Conservation (phyloP, 2,113 vertebrate species). For the Uria lomvia region DNA sequence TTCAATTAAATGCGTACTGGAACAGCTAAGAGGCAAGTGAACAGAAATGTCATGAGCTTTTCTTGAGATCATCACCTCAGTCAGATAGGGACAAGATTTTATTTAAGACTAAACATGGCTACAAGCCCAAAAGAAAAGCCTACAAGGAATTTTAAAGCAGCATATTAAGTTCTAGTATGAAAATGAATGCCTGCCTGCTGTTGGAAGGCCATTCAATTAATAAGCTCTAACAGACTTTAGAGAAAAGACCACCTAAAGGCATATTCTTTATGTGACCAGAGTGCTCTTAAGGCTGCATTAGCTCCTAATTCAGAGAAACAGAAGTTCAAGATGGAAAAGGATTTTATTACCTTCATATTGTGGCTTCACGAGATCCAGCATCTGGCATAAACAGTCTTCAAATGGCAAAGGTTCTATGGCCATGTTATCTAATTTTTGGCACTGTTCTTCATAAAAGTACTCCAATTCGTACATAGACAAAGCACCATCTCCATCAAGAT, state of each 20-base stretch:
- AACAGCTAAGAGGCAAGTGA: background rate
- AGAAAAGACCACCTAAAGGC: background rate
- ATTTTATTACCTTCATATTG: constrained; percentile 77
- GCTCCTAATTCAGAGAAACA: background rate
- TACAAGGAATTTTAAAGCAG: background rate
- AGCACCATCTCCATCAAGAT: constrained; percentile 91
- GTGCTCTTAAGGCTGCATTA: background rate
- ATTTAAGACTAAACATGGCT: background rate
- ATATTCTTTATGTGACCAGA: background rate
- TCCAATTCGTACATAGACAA: constrained; percentile 94
- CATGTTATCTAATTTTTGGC: constrained; percentile 87
- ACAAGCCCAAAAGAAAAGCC: background rate
- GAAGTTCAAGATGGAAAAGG: background rate
- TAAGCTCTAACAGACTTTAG: background rate
- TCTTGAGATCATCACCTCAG: background rate
- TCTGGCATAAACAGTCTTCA: constrained; percentile 94
- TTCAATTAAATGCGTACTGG: background rate
- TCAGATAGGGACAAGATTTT: background rate
- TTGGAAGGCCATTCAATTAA: background rate
- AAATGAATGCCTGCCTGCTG: background rate
- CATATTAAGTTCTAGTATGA: background rate
- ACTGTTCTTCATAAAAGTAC: constrained; percentile 94
- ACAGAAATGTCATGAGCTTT: background rate
- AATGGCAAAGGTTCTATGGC: constrained; percentile 92
- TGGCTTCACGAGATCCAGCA: constrained; percentile 93